Evolutionary conservation across 1,140 invertebrate genomes (phyloP), one percentile per base, ranked within the genome.

Genomic region (Eufriesea mexicana): DNA sequence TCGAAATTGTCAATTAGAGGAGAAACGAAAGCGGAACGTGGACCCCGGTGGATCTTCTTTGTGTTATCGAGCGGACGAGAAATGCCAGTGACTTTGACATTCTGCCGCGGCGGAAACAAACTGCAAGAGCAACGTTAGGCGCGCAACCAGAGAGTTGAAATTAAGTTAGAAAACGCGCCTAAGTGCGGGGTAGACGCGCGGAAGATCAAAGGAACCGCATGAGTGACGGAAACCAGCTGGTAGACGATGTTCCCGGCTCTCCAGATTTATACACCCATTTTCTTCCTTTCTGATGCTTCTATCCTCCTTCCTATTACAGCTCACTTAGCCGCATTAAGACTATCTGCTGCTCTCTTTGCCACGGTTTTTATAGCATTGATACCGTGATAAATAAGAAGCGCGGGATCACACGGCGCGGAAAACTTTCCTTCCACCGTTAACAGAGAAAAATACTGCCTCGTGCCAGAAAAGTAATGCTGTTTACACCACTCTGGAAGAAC

Each of bases 161-260:
- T 91, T 87, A 89, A 91, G 84, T 91, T 85, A 84, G 84, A 84
- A 88, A 86, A 86, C 80, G 85, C 84, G 83, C 66, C 80, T 91
- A 91, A 90, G 89, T 91, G 88, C 81, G 76, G 79, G 84, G 86
- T 89, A 89, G 90, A 92, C 84, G 89, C 78, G 79, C 70, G 78
- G 74, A 82, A 89, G 91, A 92, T 92, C 91, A 92, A 92, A 92
- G 90, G 72, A 68, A 74, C 91, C 89, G 91, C 89, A 57, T 91
- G 91, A 92, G 86, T 92, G 92, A 92, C 92, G 87, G 90, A 90
- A 91, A 90, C 91, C 92, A 92, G 90, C 91, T 92, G 92, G 89
- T 86, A 86, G 88, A 89, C 87, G 86, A 90, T 87, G 86, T 90
- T 88, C 85, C 47, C 86, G 68, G 66, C 84, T 72, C 77, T 83